Base-by-base conservation (phyloP, 2,113 vertebrate genomes). In the Ciconia boyciana region DNA sequence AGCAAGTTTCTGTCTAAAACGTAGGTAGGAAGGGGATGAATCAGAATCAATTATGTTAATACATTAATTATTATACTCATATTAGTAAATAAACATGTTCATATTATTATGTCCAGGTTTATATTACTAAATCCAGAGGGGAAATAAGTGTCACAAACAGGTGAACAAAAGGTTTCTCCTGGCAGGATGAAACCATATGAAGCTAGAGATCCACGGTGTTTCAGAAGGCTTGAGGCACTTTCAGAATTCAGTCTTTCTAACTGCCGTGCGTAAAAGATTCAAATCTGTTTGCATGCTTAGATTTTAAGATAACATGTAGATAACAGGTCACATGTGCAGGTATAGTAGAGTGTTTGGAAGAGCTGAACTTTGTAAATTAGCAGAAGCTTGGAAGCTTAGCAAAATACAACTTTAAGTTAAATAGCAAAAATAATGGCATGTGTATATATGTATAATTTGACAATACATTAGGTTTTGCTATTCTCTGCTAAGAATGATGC, bases 401-500 rank as follows among this genome's bases (percentile, higher is more conserved):
- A 70, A 92, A 94, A 90, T 36, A 48, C 17, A n/a, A 32, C 62
- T 74, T 82, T 52, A 83, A 76, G n/a, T 88, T 93, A 93, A 92
- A 91, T 57, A 66, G 93, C 55, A 85, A 92, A 87, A 95, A 58
- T 76, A 90, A 76, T 85, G 31, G 28, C 75, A 64, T 82, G 75
- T 70, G 18, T 71, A 43, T 66, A 49, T 28, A 54, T 51, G 49
- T 74, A 29, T 89, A 89, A 95, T 94, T 93, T 81, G 81, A 87
- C 81, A 80, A 65, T 87, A 52, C 17, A 20, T 85, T 90, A 88
- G 55, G 26, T 89, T 94, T 94, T 94, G 61, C 69, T 93, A 13
- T 92, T 91, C 43, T 82, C 36, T 84, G 49, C 71, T 88, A 95
- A 90, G 89, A 97, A 96, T 95, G 75, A 96, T 97, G 79, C 78